Base-by-base conservation (phyloP, 2,113 vertebrate genomes). In the Lutjanus erythropterus region DNA sequence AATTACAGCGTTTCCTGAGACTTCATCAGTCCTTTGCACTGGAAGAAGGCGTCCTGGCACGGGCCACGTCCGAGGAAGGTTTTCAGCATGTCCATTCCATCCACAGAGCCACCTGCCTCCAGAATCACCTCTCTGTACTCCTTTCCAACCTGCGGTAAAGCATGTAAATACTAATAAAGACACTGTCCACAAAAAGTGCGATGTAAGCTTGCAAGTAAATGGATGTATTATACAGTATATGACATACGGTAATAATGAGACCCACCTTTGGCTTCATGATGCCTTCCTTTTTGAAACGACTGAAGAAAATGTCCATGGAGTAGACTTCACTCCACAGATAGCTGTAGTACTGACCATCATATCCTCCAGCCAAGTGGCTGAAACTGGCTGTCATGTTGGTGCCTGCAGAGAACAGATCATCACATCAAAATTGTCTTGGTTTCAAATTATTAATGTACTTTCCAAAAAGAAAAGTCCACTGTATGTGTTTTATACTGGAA, bases 281-380 rank as follows among this genome's bases (percentile, higher is more conserved):
- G 65, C 97, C 98, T 92, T 98, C 94, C 83, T 95, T 93, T 70
- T 96, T 97, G 92, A 99, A 99, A 75, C 96, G 96, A 85, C 94
- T 98, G 86, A 97, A 96, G 86, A 96, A 99, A 72, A 99, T 98
- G 88, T 99, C 98, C 95, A 94, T 95, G 83, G 97, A 97, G 94
- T 98, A 98, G 29, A 99, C 97, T 85, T 99, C 97, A 66, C 97
- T 99, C 97, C 97, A 99, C 37, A 99, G 92, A 85, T 99, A 99
- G 61, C 98, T 96, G 44, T 99, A 99, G 88, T 99, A 99, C 23
- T 98, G 98, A 46, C 95, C 97, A 80, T 98, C 97, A 62, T 99
- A 99, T 25, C 97, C 97, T 80, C 96, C 96, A 7, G 95, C 96
- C 86, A 99, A 86, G 84, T 99, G 97, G 76, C 93, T 86, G 71